Evolutionary conservation across 2,888 invertebrate genomes (phyloP), one percentile per base, ranked within the genome.

Genomic region (Cetonia aurata): DNA sequence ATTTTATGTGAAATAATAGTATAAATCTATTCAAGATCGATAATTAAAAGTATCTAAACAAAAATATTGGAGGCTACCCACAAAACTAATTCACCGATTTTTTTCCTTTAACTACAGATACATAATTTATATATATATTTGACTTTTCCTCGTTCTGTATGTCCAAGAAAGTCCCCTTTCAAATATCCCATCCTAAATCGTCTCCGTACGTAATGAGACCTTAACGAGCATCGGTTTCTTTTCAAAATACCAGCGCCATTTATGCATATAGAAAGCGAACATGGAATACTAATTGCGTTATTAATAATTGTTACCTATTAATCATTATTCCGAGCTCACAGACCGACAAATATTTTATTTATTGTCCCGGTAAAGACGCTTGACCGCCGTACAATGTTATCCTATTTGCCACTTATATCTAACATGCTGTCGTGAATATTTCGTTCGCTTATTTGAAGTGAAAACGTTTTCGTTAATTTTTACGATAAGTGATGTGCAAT

Each of bases 251-350:
- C 50, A 15, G 50, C 50, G 50, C 50, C 50, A 37, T 50, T 50
- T 65, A 37, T 17, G 62, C 62, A 37, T 37, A 33, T 65, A 65
- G 62, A 65, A 65, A 52, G 62, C 37, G 37, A 19, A 10, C 12
- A 33, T 17, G 3, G 62, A 65, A 65, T 65, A 65, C 62, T 65
- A 65, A 65, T 65, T 50, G 37, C 62, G 4, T 65, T 65, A 65
- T 65, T 65, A 65, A 50, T 65, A 65, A 65, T 65, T 65, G 62
- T 65, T 65, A 50, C 37, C 50, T 65, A 50, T 65, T 65, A 65
- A 65, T 65, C 62, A 65, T 65, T 65, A 65, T 65, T 65, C 62
- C 62, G 33, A 50, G 33, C 62, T 65, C 62, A 65, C 62, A 37
- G 17, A 17, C 50, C 62, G 50, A 65, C 50, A 65, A 65, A 65